Evolutionary conservation across 1,140 invertebrate species (phyloP).

Genomic region (Plutomurus gul): DNA sequence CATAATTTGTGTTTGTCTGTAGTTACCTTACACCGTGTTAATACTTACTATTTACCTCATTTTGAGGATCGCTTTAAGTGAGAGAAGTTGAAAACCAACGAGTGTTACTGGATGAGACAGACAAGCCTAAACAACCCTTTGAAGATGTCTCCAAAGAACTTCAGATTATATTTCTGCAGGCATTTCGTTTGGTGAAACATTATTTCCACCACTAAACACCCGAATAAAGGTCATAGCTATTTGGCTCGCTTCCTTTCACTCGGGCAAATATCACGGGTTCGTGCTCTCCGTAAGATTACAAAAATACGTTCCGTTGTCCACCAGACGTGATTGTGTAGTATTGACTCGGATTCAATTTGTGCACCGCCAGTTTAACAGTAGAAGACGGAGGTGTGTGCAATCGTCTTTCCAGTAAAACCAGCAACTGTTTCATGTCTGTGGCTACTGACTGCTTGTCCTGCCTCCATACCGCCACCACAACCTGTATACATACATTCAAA

Average conservation of each 20-base stretch:
- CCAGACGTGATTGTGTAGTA: background rate
- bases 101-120: no score
- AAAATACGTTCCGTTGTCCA: background rate
- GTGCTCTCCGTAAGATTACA: background rate
- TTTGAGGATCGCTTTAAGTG: no score
- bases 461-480: no score
- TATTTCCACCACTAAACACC: conserved; percentile 28
- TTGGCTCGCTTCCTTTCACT: background rate
- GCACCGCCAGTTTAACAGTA: background rate
- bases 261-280: conserved; percentile 20
- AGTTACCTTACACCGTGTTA: no score
- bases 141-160: background rate
- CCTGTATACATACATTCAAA: no score
- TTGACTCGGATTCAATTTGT: background rate
- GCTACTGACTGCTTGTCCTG: no score
- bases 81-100: no score
- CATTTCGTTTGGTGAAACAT: conserved; percentile 6
- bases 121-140: background rate
- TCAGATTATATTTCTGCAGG: conserved; percentile 6
- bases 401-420: no score
- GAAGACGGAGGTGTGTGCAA: background rate
- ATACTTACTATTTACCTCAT: no score
- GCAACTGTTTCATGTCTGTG: no score
- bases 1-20: no score
- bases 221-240: background rate